Conservation (phyloP, 2,113 vertebrate genomes). For the Campylomormyrus tamandua region DNA sequence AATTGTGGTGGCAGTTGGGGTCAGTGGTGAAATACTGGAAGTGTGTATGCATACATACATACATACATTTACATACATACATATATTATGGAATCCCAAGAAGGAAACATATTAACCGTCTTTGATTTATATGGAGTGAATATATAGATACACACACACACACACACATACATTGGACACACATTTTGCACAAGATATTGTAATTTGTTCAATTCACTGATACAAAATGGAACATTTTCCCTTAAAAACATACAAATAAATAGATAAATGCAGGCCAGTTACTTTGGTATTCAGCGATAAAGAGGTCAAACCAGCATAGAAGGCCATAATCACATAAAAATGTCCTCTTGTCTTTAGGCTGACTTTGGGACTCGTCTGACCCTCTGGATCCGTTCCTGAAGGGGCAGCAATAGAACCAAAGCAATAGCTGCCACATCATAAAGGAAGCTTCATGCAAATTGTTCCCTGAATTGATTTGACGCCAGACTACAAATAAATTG, state of each 20-base stretch:
- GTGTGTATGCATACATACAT: background rate
- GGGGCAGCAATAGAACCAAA: background rate
- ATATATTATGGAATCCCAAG: background rate
- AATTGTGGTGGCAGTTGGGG: background rate
- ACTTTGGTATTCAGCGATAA: background rate
- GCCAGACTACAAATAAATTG: conserved; percentile 9
- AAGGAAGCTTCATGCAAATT: background rate
- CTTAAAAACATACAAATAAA: background rate
- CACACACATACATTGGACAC: too few species aligned
- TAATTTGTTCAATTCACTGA: background rate
- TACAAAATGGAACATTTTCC: background rate
- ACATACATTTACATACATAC: too few species aligned
- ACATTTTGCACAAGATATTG: background rate
- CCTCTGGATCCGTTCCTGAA: background rate
- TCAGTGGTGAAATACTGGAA: background rate
- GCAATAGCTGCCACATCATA: background rate
- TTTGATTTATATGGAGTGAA: background rate
- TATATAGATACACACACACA: background rate
- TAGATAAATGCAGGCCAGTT: background rate
- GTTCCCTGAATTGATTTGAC: background rate
- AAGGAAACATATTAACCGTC: background rate
- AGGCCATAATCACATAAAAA: background rate
- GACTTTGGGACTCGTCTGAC: background rate
- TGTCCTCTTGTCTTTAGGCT: background rate
- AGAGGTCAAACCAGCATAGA: background rate